Evolutionary conservation across 2,113 vertebrate species (phyloP).

Genomic region (Eolophus roseicapilla): DNA sequence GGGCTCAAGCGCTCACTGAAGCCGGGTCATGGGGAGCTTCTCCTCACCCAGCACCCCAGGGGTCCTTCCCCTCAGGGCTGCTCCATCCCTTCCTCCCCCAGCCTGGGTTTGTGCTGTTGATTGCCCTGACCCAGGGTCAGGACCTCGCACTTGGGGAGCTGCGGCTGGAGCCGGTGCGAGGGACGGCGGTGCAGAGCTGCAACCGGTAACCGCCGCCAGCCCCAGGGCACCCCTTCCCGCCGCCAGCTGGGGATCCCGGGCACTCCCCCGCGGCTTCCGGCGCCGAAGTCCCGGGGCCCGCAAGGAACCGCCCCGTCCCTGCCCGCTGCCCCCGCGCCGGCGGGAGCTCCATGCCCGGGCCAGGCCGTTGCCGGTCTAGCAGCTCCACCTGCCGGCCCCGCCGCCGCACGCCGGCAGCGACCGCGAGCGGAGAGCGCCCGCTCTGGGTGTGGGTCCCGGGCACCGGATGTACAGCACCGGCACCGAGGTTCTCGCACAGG

Average conservation of each 20-base stretch:
- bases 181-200: no score
- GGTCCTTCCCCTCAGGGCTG: neutral
- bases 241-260: no score
- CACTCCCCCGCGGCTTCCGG: neutral
- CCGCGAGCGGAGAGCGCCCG: neutral
- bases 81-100: neutral
- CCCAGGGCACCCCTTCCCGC: no score
- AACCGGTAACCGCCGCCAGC: neutral
- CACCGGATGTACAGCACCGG: neutral
- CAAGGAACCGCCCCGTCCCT: neutral
- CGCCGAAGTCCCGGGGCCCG: neutral
- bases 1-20: neutral
- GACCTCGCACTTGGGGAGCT: neutral
- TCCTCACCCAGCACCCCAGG: neutral
- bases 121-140: neutral
- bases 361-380: neutral
- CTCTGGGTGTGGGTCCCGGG: neutral
- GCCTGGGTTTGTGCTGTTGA: neutral
- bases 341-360: neutral
- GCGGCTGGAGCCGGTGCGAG: neutral
- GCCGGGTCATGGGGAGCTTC: neutral
- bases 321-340: neutral
- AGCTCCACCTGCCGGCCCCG: neutral
- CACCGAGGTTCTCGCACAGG: no score
- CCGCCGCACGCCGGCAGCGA: neutral